These are phyloP conservation scores for Gadus macrocephalus DNA, from an alignment of 2,113 vertebrate species.

Conservation along the genomic window DNA sequence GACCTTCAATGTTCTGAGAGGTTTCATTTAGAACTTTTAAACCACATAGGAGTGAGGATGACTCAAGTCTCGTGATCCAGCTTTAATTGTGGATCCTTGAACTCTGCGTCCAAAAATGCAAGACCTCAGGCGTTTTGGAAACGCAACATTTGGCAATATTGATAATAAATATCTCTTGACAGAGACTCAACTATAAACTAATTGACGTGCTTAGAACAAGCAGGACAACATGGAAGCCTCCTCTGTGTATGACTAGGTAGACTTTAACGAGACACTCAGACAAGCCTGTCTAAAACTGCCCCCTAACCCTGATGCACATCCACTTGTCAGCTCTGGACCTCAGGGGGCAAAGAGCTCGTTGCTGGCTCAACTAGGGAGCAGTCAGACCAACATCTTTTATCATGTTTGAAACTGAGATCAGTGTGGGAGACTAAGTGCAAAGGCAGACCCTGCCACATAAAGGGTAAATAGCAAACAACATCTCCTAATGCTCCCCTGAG, in stretches of 20 bases:
- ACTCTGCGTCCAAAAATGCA: constrained; percentile 15
- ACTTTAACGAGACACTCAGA: constrained; percentile 1
- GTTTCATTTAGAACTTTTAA: too few relatives aligned
- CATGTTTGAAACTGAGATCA: constrained; percentile 4
- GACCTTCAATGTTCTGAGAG: too few relatives aligned
- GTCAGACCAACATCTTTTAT: constrained; percentile 3
- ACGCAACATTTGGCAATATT: constrained; percentile 1
- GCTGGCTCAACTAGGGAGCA: constrained; percentile 17
- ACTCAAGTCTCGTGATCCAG: background rate
- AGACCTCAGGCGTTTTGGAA: constrained; percentile 10
- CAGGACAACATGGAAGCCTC: constrained; percentile 5
- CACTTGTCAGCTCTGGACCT: constrained; percentile 19
- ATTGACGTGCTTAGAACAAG: constrained; percentile 16
- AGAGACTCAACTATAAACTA: constrained; percentile 1
- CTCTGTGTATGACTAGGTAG: constrained; percentile 17
- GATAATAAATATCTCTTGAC: background rate
- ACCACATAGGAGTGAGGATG: background rate
- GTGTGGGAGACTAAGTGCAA: background rate
- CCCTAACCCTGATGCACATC: constrained; percentile 28
- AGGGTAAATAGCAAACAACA: background rate
- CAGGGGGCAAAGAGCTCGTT: constrained; percentile 14
- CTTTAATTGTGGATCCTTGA: constrained; percentile 3
- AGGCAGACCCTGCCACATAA: background rate
- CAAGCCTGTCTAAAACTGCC: constrained; percentile 9
- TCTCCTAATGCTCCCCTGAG: too few relatives aligned